Evolutionary conservation across 2,113 vertebrate genomes (phyloP), one percentile per base, ranked within the genome.

Genomic region (Thunnus maccoyii): DNA sequence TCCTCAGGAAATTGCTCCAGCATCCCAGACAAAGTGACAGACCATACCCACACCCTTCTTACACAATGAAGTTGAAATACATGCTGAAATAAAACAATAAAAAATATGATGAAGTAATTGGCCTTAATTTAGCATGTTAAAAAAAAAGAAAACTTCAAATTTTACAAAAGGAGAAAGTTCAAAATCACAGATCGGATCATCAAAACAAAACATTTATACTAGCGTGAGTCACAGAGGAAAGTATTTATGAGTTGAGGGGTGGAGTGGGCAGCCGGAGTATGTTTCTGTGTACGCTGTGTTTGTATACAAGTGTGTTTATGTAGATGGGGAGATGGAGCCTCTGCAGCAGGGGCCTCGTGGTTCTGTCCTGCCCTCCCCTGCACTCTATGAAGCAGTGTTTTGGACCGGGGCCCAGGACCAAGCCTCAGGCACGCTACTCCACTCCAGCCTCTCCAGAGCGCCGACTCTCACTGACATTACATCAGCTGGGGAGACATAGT

Each of bases 321-420:
- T 86, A 78, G 63, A 71, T 18, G 63, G 51, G 58, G 74, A 80
- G 67, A 70, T 17, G 15, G 64, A 85, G 76, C 74, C 71, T 83
- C 80, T 88, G 73, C 79, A 80, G 89, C 70, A 67, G 76, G 52
- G 74, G 72, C 80, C 84, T 88, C 66, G 8, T 87, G 87, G 77
- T 76, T 81, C 83, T 75, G 80, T 72, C 86, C 86, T 90, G 89
- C 86, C 93, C 91, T 91, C 83, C 89, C 83, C 92, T 94, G 91
- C 92, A 83, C 80, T 89, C 89, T 81, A 65, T 87, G 83, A 87
- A 94, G 92, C 93, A 94, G 95, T 88, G 94, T 90, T 90, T 95
- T 95, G 94, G 95, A 96, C 92, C 7, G 83, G 77, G 95, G 95
- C 96, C 95, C 93, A 91, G 83, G 63, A 73, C 94, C 84, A 83